Evolutionary conservation across 2,888 invertebrate genomes (phyloP).

Genomic region (Euproctis similis): DNA sequence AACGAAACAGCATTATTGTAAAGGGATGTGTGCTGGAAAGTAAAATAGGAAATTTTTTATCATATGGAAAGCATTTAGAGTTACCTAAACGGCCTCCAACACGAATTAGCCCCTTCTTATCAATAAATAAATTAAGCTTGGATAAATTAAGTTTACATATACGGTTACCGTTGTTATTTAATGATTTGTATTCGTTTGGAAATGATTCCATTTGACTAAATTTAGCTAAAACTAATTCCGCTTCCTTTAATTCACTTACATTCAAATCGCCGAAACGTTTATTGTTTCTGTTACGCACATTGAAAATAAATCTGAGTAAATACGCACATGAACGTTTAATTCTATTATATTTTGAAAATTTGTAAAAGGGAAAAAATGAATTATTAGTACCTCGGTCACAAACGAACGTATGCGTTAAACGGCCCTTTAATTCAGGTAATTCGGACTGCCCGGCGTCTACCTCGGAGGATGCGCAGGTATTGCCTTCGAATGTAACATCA

Average conservation of each 20-base stretch:
- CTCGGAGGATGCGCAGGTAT: background rate
- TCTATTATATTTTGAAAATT: background rate
- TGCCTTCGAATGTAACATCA: background rate
- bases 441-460: too few species aligned
- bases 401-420: background rate
- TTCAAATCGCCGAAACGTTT: background rate
- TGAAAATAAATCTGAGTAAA: slow-evolving; percentile 5
- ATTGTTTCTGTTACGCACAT: slow-evolving; percentile 3
- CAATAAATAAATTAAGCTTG: slow-evolving; percentile 4
- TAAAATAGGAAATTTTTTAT: slow-evolving; percentile 21
- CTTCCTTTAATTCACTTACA: too few species aligned
- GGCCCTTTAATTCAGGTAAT: background rate
- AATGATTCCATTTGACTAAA: background rate
- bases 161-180: background rate
- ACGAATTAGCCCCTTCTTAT: slow-evolving; percentile 3
- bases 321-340: background rate
- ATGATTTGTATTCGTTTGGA: too few species aligned
- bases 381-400: background rate
- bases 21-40: slow-evolving; percentile 17
- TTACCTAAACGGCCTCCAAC: too few species aligned
- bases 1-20: slow-evolving; percentile 7
- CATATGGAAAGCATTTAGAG: too few species aligned
- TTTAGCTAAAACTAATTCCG: too few species aligned
- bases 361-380: background rate
- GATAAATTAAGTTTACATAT: slow-evolving; percentile 1